Conservation (phyloP, 2,113 vertebrate species). For the human (Homo sapiens) region GRCh38 chr5:81422001-81422500, state of each 20-base stretch:
- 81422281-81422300: neutral
- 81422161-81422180: neutral
- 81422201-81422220: neutral
- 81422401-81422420: neutral
- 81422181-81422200: neutral
- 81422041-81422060: neutral
- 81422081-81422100: neutral
- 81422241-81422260: neutral
- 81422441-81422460: neutral
- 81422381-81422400: neutral
- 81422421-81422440: neutral
- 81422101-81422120: neutral
- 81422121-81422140: neutral
- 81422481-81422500: neutral
- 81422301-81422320: neutral
- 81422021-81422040: neutral
- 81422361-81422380: neutral
- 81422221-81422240: neutral
- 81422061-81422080: neutral
- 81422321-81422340: neutral
- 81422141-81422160: neutral
- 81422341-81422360: neutral
- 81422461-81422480: neutral
- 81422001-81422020: neutral
- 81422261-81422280: neutral